Evolutionary conservation across 2,113 vertebrate genomes (phyloP).

Genomic region (Crocuta crocuta): DNA sequence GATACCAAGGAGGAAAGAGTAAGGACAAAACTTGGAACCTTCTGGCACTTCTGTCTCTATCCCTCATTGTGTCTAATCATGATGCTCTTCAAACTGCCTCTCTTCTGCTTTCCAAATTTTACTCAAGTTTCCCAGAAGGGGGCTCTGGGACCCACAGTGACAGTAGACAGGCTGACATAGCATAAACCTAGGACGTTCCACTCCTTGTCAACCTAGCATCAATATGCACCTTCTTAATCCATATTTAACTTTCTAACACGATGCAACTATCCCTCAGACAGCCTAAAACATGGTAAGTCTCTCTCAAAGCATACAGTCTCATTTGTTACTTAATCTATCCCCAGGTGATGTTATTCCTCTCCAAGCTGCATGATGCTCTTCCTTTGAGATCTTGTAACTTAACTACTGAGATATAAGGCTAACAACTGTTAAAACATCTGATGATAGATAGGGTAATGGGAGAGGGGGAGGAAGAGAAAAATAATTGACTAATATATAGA

Average conservation of each 20-base stretch:
- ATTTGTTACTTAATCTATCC: neutral
- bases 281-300: neutral
- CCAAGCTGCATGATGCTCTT: neutral
- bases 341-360: neutral
- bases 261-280: neutral
- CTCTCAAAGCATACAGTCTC: neutral
- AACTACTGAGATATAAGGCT: neutral
- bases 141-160: neutral
- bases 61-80: neutral
- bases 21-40: neutral
- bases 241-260: neutral
- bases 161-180: neutral
- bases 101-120: neutral
- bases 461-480: neutral
- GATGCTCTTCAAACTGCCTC: neutral
- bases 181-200: neutral
- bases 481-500: neutral
- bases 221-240: neutral
- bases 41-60: neutral
- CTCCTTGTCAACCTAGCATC: too few relatives aligned
- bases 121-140: neutral
- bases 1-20: neutral
- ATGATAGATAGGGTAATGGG: neutral
- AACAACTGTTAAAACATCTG: neutral
- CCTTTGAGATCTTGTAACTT: neutral